Base-by-base conservation (phyloP, 1,140 invertebrate species). In the Dryas iulia region DNA sequence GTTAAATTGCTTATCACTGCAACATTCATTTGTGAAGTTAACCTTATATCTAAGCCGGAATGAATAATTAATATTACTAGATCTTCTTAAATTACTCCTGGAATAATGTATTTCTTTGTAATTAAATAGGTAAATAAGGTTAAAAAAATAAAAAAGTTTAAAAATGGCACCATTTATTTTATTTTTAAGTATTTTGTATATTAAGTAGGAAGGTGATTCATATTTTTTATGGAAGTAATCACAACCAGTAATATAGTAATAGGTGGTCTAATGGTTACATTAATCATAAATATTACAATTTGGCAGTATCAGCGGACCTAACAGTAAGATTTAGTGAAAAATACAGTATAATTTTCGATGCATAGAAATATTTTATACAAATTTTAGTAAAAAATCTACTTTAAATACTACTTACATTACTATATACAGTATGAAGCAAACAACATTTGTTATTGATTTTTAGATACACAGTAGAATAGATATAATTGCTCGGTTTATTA, bases 151-250 rank as follows among this genome's bases (percentile, higher is more conserved):
- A 74, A 75, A 70, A 72, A 14, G 1, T 66, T 62, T 61, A 68
- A 79, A 84, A 89, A 47, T 89, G 86, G 86, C 86, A 89, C 86
- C 80, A 80, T 86, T 72, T 66, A 70, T 74, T 78, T 72, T 73
- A 75, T 73, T 56, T 56, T 71, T 70, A 47, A 54, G 60, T 61
- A 67, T 59, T 69, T 70, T 60, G 67, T 64, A 47, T 63, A 52
- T 52, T 58, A 60, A 35, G 56, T 66, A 66, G 56, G 57, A 66
- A 56, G 59, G 25, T 63, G 33, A 53, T 52, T 60, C 59, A 72
- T 57, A 56, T 66, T 66, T 56, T 69, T 65, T 52, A 71, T 54
- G 59, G 73, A 81, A 77, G 76, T 81, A 79, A 78, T 89, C 83
- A 87, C 84, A 89, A 89, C 84, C 84, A 78, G 78, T 74, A 69